Conservation (phyloP, 2,888 invertebrate genomes). For the Agriopis leucophaearia region DNA sequence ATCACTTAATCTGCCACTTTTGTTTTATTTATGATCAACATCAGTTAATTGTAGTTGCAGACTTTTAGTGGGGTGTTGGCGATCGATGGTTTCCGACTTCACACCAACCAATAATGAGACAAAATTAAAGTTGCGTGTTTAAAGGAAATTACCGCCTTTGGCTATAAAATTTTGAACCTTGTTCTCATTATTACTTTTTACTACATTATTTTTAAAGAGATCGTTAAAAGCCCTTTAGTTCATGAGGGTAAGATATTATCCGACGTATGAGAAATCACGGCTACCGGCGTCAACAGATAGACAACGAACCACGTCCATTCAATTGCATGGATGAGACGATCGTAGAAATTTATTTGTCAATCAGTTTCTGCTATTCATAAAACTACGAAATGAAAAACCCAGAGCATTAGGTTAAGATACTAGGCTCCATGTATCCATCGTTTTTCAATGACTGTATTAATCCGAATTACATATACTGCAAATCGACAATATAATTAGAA, state of each 20-base stretch:
- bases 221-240: constrained; percentile 40
- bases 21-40: constrained; percentile 56
- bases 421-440: no score
- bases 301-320: constrained; percentile 11
- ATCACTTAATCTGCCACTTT: constrained; percentile 73
- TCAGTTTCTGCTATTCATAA: not conserved
- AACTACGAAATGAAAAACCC: not conserved
- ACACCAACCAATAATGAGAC: constrained; percentile 59
- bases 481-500: no score
- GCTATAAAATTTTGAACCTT: constrained; percentile 53
- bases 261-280: constrained; percentile 30
- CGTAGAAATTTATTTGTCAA: not conserved
- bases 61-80: constrained; percentile 39
- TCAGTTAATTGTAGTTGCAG: constrained; percentile 10
- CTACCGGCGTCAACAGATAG: constrained; percentile 38
- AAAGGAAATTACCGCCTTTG: constrained; percentile 58
- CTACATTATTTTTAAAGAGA: constrained; percentile 46
- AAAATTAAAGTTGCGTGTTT: constrained; percentile 59
- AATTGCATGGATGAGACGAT: not conserved
- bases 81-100: constrained; percentile 56
- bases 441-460: no score
- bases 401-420: no score
- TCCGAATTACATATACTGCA: no score
- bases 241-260: constrained; percentile 33
- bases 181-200: constrained; percentile 49